Base-by-base conservation (phyloP, 2,888 invertebrate genomes). In the Eumacrocentrus americanus region DNA sequence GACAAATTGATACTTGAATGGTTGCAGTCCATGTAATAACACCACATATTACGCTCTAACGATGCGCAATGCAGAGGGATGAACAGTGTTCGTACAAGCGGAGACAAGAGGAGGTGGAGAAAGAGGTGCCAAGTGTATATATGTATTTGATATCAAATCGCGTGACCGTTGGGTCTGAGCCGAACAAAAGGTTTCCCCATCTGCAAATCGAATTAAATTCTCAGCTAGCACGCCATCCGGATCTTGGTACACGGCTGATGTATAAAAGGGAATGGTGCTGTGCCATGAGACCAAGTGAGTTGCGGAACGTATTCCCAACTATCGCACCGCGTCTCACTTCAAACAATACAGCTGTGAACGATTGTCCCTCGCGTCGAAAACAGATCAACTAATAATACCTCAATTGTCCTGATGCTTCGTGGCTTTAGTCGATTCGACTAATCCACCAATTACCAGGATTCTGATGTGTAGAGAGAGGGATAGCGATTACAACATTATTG, bases 261-360 rank as follows among this genome's bases (percentile, higher is more conserved):
- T 79, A 80, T 80, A 78, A 78, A 79, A 78, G 72, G 62, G 55
- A 66, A 67, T 61, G 63, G 63, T 64, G 52, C 52, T 57, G 62
- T 62, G 57, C 63, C 61, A 50, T 48, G 55, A 61, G 50, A 64
- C 64, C 73, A 76, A 80, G 80, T 80, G 79, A 80, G 77, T 70
- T 76, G 80, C 77, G 77, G 78, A 74, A 74, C 75, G 76, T 71
- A 67, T 66, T 60, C 66, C 72, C 75, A 68, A 70, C 71, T 61
- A 66, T 72, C 67, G 73, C 69, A 67, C 74, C 78, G 77, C 76
- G 78, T 73, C 79, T 80, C 79, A 78, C 79, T 80, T 80, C 80
- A 76, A 69, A 67, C 58, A 64, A 58, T 51, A 60, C n/a, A 50
- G 34, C 50, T 53, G 60, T 46, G 50, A 34, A 52, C 58, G 64